phyloP scores from a whole-genome alignment of 30 jellyfish, hydroid and myxozoan species.

The Sanderia malayensis region DNA sequence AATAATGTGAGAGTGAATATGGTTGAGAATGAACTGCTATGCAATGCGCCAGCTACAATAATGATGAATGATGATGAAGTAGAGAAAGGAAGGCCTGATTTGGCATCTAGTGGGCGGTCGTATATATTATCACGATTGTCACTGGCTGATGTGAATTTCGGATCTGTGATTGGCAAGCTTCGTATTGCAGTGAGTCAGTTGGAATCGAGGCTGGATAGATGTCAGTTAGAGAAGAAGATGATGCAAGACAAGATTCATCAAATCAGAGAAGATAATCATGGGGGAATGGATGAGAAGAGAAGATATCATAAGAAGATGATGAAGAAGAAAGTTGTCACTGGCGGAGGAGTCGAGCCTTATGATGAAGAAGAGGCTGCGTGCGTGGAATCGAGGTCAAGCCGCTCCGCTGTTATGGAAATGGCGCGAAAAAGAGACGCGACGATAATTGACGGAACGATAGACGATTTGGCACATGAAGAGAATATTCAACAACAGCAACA shows the following conservation, averaged over 20 bases:
- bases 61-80: not conserved
- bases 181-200: conserved; percentile 58
- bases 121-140: conserved; percentile 47
- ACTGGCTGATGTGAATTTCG: conserved; percentile 48
- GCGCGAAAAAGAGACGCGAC: conserved; percentile 55
- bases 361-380: not conserved
- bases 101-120: conserved; percentile 27
- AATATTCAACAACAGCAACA: too few relatives aligned
- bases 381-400: conserved; percentile 13
- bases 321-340: not conserved
- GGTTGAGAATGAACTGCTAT: not conserved
- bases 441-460: conserved; percentile 59
- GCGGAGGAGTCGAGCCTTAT: not conserved
- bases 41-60: too few relatives aligned
- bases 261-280: not conserved
- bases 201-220: conserved; percentile 42
- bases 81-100: not conserved
- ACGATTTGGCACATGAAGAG: conserved; percentile 48
- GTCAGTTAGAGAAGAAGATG: conserved; percentile 26
- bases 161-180: conserved; percentile 44
- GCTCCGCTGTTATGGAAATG: conserved; percentile 69
- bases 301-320: too few relatives aligned
- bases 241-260: conserved; percentile 28
- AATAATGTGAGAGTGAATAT: not conserved
- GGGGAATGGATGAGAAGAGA: not conserved